These are phyloP conservation scores for Morus bassanus DNA, from an alignment of 2,797 vertebrate genomes.

Conservation along the genomic window DNA sequence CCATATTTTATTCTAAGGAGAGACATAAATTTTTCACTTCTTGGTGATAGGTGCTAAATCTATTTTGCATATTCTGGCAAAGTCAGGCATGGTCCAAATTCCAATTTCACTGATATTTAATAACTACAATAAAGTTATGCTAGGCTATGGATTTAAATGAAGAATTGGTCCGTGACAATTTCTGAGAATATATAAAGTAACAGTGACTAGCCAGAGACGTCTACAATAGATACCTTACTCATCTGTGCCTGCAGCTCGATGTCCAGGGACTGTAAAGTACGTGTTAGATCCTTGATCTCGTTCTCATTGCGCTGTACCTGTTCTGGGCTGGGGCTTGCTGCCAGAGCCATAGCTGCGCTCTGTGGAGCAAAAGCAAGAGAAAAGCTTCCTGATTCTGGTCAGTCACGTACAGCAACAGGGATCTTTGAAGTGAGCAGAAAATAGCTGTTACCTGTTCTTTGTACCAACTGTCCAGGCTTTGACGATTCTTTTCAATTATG, in stretches of 20 bases:
- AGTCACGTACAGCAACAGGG: neutral
- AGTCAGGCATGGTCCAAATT: neutral
- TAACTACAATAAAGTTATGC: neutral
- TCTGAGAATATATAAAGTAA: neutral
- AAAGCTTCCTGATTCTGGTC: neutral
- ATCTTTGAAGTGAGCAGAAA: neutral
- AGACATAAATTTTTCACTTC: neutral
- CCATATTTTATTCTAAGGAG: neutral
- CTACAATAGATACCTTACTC: conserved; percentile 81
- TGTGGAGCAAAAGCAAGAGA: conserved; percentile 51
- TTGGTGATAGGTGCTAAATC: neutral
- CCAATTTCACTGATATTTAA: neutral
- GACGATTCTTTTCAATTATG: conserved; percentile 78
- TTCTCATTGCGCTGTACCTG: conserved; percentile 80
- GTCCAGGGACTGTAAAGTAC: conserved; percentile 90
- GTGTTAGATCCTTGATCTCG: conserved; percentile 85
- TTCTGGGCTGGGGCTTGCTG: conserved; percentile 75
- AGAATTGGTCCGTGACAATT: neutral
- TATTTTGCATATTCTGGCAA: neutral
- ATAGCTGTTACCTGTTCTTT: conserved; percentile 72
- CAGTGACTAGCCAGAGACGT: neutral
- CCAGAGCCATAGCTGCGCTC: conserved; percentile 74
- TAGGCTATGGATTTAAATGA: neutral
- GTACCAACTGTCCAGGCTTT: conserved; percentile 75
- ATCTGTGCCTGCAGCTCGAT: conserved; percentile 92